Percentiles rank a stretch among this genome's conserved stretches.
Evolutionary conservation across 2,113 vertebrate genomes (phyloP).

Genomic region (Aramus guarauna): DNA sequence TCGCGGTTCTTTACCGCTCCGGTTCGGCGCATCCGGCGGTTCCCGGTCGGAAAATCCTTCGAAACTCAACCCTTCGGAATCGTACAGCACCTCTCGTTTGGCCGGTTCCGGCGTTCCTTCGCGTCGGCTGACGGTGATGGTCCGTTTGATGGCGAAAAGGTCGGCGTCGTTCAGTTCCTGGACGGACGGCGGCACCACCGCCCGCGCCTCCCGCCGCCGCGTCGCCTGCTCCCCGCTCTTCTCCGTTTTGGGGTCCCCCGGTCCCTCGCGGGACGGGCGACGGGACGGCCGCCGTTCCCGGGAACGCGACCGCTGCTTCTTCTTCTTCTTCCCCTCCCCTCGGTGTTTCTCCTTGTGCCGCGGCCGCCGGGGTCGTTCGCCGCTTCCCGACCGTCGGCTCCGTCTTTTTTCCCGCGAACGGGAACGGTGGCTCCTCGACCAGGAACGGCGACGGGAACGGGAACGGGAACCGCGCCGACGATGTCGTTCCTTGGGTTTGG

Average conservation of each 20-base stretch:
- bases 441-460: background rate
- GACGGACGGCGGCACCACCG: conserved; percentile 89
- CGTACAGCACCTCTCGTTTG: conserved; percentile 75
- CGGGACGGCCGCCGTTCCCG: conserved; percentile 47
- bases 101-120: conserved; percentile 66
- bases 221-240: background rate
- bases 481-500: background rate
- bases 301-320: conserved; percentile 62
- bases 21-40: conserved; percentile 1
- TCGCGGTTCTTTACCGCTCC: background rate
- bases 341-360: conserved; percentile 73
- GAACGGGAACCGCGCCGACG: background rate
- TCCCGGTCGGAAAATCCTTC: conserved; percentile 53
- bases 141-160: conserved; percentile 91
- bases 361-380: conserved; percentile 1
- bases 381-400: background rate
- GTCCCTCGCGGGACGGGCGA: conserved; percentile 27
- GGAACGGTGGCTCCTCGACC: background rate
- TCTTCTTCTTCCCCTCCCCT: conserved; percentile 60
- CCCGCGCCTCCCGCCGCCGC: conserved; percentile 75
- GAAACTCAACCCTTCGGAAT: conserved; percentile 65
- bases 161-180: conserved; percentile 92
- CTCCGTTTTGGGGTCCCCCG: conserved; percentile 41
- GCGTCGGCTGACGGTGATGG: conserved; percentile 83
- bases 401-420: conserved; percentile 33